Evolutionary conservation across 2,797 vertebrate genomes (phyloP).

Genomic region (Poecilia picta): DNA sequence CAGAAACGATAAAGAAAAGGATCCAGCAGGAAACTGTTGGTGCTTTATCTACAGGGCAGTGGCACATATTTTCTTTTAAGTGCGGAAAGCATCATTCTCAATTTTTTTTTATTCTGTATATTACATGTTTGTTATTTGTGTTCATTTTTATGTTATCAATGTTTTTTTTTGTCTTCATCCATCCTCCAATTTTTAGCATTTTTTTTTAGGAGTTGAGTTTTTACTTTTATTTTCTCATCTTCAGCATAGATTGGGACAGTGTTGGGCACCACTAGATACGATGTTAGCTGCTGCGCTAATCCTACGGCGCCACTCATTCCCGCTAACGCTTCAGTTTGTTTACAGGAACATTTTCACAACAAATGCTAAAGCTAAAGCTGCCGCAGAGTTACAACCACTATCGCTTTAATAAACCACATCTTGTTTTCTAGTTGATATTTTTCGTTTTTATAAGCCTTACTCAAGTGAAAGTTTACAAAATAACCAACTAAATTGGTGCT

Average conservation of each 20-base stretch:
- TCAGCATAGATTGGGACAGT: constrained; percentile 64
- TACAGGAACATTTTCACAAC: background rate
- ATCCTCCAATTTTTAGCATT: constrained; percentile 16
- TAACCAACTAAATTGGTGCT: background rate
- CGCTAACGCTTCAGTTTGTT: background rate
- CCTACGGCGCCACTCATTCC: no score
- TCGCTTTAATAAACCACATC: background rate
- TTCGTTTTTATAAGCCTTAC: background rate
- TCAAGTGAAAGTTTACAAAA: background rate
- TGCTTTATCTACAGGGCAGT: constrained; percentile 64
- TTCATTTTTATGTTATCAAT: constrained; percentile 49
- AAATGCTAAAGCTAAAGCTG: background rate
- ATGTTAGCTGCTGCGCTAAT: background rate
- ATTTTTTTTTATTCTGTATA: constrained; percentile 72
- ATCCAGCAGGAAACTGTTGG: constrained; percentile 63
- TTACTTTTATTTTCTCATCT: constrained; percentile 56
- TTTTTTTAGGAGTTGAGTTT: constrained; percentile 54
- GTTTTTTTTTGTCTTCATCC: constrained; percentile 39
- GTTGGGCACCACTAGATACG: background rate
- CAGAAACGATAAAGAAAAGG: constrained; percentile 80
- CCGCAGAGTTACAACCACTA: background rate
- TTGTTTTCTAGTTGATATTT: background rate
- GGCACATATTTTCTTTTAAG: constrained; percentile 77
- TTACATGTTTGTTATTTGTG: constrained; percentile 71
- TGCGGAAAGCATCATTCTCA: constrained; percentile 65